phyloP scores from a whole-genome alignment of 2,888 invertebrate genomes.

The Campoplex nolae region DNA sequence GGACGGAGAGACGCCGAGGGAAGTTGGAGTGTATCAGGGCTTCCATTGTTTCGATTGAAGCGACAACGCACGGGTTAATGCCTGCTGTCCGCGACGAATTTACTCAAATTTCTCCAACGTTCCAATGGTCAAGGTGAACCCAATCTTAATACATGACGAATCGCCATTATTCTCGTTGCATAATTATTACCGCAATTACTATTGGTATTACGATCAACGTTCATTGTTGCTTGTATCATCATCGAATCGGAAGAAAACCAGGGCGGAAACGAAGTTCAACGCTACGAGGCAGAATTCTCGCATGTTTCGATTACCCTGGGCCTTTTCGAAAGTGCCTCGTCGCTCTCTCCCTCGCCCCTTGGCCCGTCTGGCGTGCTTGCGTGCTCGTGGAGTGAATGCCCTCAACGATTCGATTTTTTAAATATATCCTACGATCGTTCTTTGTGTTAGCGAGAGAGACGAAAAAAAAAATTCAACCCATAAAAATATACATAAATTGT shows the following conservation, averaged over 20 bases:
- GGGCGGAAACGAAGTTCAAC: background rate
- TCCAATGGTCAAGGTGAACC: background rate
- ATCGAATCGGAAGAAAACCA: background rate
- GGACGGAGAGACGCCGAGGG: background rate
- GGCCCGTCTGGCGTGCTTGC: conserved; percentile 69
- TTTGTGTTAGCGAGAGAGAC: conserved; percentile 59
- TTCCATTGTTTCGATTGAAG: conserved; percentile 30
- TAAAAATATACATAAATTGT: too few species aligned
- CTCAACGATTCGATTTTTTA: conserved; percentile 68
- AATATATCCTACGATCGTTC: conserved; percentile 64
- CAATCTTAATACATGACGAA: background rate
- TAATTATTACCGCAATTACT: background rate
- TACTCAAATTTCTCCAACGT: background rate
- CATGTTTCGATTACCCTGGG: conserved; percentile 36
- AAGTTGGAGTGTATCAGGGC: conserved; percentile 5
- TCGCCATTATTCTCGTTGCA: background rate
- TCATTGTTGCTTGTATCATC: background rate
- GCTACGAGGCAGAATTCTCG: conserved; percentile 18
- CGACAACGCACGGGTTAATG: conserved; percentile 22
- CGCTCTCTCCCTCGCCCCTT: background rate
- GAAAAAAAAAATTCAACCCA: background rate
- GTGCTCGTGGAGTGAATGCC: conserved; percentile 67
- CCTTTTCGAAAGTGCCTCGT: conserved; percentile 13
- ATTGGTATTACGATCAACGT: background rate
- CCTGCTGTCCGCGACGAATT: background rate